phyloP scores from a whole-genome alignment of 1,140 invertebrate species.

The Bombus consobrinus region DNA sequence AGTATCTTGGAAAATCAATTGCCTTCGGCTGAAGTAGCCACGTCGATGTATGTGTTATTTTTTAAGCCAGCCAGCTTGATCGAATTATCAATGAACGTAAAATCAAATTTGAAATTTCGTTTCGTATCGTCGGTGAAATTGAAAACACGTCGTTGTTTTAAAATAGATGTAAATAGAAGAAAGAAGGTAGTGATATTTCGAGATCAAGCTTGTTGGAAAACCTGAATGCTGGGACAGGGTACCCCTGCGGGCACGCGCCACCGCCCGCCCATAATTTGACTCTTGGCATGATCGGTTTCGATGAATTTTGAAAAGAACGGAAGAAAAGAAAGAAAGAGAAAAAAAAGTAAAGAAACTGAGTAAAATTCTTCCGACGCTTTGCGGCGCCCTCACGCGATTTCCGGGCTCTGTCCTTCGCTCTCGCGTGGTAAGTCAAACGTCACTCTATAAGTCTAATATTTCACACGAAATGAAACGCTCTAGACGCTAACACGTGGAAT shows the following conservation, averaged over 20 bases:
- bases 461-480: conserved; percentile 35
- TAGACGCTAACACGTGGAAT: conserved; percentile 21
- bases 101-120: background rate
- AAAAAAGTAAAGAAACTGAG: background rate
- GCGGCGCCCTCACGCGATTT: conserved; percentile 67
- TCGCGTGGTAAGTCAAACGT: conserved; percentile 69
- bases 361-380: conserved; percentile 59
- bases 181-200: background rate
- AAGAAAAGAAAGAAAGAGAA: conserved; percentile 5
- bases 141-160: background rate
- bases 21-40: conserved; percentile 25
- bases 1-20: conserved; percentile 42
- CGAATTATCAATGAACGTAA: background rate
- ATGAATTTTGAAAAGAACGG: conserved; percentile 38
- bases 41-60: conserved; percentile 67
- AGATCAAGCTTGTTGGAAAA: conserved; percentile 81
- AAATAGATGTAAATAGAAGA: background rate
- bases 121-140: background rate
- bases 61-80: conserved; percentile 73
- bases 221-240: conserved; percentile 99
- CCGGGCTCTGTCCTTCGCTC: conserved; percentile 72
- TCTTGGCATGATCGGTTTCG: conserved; percentile 69
- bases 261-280: conserved; percentile 76
- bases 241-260: conserved; percentile 90
- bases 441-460: conserved; percentile 36